These are phyloP conservation scores for Drosophila suboccidentalis DNA, from an alignment of 2,888 invertebrate species.

Conservation along the genomic window DNA sequence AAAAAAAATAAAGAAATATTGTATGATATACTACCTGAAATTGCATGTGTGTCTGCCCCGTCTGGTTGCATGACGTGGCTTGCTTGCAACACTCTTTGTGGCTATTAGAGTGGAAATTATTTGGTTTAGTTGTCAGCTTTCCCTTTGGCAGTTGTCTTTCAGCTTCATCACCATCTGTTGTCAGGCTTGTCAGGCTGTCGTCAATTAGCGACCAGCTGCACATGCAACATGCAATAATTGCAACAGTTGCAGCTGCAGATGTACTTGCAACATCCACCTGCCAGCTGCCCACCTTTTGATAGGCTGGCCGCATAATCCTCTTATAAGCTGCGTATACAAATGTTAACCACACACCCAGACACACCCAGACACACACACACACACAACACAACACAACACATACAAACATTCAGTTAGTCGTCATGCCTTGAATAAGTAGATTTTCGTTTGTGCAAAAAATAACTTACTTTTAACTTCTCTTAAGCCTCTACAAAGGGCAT, in stretches of 20 bases:
- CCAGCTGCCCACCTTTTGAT: conserved; percentile 26
- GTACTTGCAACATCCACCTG: background rate
- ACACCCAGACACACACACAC: conserved; percentile 11
- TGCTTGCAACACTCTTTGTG: conserved; percentile 62
- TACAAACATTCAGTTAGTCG: conserved; percentile 8
- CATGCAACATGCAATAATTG: conserved; percentile 21
- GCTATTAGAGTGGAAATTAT: conserved; percentile 64
- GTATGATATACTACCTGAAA: conserved; percentile 73
- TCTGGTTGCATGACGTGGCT: conserved; percentile 26
- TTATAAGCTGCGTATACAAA: conserved; percentile 46
- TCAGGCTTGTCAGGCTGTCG: conserved; percentile 10
- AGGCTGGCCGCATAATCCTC: conserved; percentile 50
- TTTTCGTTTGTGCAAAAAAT: conserved; percentile 44
- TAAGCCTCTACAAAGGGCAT: conserved; percentile 4
- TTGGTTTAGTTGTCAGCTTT: conserved; percentile 38
- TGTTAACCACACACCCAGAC: conserved; percentile 23
- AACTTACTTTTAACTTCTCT: conserved; percentile 6
- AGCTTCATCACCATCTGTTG: background rate
- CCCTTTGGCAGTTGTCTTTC: background rate
- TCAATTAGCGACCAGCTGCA: conserved; percentile 47
- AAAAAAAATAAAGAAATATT: background rate
- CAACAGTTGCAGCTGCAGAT: conserved; percentile 1
- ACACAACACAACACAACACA: background rate
- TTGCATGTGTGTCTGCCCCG: conserved; percentile 37
- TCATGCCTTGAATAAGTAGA: conserved; percentile 39